Evolutionary conservation across 2,113 vertebrate genomes (phyloP).

Genomic region (Anser brachyrhynchus): DNA sequence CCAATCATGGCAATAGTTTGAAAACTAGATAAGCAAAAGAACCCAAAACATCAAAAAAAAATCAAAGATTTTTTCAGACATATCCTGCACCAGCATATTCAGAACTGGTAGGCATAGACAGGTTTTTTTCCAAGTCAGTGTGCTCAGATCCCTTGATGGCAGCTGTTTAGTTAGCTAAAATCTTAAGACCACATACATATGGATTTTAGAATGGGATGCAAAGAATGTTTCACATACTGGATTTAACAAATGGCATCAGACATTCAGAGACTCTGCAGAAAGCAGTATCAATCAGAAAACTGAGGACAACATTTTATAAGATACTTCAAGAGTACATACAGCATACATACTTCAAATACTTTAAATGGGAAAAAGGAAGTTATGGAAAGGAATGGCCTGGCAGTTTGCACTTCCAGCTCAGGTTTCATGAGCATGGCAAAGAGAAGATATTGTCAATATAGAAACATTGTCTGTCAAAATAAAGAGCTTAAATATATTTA

Average conservation of each 20-base stretch:
- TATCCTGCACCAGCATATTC: background rate
- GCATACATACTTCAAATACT: background rate
- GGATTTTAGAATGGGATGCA: background rate
- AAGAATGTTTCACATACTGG: background rate
- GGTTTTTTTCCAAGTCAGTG: background rate
- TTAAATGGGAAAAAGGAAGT: background rate
- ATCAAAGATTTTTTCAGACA: rapidly evolving
- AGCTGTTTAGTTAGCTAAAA: background rate
- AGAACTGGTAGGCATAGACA: background rate
- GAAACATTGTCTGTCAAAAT: background rate
- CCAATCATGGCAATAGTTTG: background rate
- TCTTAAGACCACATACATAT: background rate
- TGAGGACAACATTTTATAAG: background rate
- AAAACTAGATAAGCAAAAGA: background rate
- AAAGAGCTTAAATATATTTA: background rate
- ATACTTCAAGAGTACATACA: background rate
- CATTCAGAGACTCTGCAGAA: background rate
- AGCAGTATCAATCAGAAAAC: background rate
- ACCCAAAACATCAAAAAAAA: background rate
- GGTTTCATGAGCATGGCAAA: background rate
- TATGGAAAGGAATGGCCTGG: background rate
- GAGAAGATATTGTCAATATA: background rate
- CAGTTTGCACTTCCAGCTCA: background rate
- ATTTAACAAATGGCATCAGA: background rate
- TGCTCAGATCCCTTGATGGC: background rate